Conservation (phyloP, 1,140 invertebrate species). For the Drosophila rhopaloa region DNA sequence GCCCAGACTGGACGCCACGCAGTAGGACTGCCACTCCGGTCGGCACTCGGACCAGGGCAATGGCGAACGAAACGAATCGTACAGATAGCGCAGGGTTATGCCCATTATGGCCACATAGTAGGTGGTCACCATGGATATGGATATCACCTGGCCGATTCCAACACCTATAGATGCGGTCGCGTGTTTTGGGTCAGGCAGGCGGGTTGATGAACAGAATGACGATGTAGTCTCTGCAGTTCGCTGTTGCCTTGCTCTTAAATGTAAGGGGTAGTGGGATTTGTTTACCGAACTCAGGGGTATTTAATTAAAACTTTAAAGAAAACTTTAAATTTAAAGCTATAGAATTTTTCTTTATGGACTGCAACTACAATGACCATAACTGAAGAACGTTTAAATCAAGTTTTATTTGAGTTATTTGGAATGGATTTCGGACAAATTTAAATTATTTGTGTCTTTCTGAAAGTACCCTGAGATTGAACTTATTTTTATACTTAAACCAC, state of each 20-base stretch:
- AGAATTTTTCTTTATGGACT: too few species aligned
- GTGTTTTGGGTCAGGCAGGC: slow-evolving; percentile 23
- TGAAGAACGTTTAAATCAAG: too few species aligned
- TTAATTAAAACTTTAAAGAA: not conserved
- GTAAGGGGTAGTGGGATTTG: not conserved
- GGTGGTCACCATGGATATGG: slow-evolving; percentile 89
- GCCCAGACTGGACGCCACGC: slow-evolving; percentile 77
- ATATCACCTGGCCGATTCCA: slow-evolving; percentile 90
- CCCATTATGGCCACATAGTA: slow-evolving; percentile 91
- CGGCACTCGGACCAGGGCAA: slow-evolving; percentile 90
- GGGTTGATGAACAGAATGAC: slow-evolving; percentile 36
- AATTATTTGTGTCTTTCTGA: too few species aligned
- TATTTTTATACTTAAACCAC: too few species aligned
- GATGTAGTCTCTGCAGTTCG: slow-evolving; percentile 13
- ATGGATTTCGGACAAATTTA: too few species aligned
- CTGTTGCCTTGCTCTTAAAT: slow-evolving; percentile 13
- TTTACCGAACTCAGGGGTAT: not conserved
- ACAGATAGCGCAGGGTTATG: slow-evolving; percentile 89
- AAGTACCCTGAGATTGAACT: too few species aligned
- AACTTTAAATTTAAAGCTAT: too few species aligned
- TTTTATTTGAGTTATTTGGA: too few species aligned
- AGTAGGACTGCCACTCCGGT: slow-evolving; percentile 86
- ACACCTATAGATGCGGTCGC: slow-evolving; percentile 86
- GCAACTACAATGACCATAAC: too few species aligned
- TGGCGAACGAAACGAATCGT: slow-evolving; percentile 87